Percentiles rank a stretch among this genome's conserved stretches.
Conservation (phyloP, 1,140 invertebrate species). For the Caerostris darwini region DNA sequence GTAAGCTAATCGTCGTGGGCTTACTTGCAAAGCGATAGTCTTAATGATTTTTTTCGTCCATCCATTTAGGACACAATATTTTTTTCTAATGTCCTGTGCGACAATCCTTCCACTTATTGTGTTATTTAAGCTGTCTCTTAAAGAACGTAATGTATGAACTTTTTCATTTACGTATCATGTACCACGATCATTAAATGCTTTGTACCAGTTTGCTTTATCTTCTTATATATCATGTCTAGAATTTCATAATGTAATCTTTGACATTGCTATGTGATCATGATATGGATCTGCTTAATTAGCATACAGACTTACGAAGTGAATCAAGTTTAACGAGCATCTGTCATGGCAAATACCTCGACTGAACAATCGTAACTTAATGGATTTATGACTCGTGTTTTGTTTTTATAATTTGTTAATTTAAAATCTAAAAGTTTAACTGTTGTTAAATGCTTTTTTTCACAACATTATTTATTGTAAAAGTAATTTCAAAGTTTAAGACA, state of each 20-base stretch:
- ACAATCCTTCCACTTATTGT: neutral
- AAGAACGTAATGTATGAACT: neutral
- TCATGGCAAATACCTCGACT: neutral
- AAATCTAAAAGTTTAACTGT: no score
- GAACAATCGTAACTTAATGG: no score
- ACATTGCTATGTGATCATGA: slow-evolving; percentile 1
- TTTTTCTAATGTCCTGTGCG: neutral
- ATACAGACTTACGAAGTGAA: neutral
- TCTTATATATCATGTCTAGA: neutral
- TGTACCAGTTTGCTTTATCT: neutral
- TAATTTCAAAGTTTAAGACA: neutral
- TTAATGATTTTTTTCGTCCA: neutral
- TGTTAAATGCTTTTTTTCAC: neutral
- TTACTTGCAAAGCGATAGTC: neutral
- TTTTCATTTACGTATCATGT: neutral
- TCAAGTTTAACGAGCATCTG: neutral
- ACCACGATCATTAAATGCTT: neutral
- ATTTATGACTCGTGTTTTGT: no score
- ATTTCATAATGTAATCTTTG: neutral
- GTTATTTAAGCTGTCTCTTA: slow-evolving; percentile 3
- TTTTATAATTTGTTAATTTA: no score
- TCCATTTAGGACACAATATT: neutral
- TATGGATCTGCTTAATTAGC: neutral
- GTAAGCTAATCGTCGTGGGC: neutral
- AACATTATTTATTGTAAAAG: neutral